phyloP scores from a whole-genome alignment of 23 tunicate species.

The Phallusia fumigata region DNA sequence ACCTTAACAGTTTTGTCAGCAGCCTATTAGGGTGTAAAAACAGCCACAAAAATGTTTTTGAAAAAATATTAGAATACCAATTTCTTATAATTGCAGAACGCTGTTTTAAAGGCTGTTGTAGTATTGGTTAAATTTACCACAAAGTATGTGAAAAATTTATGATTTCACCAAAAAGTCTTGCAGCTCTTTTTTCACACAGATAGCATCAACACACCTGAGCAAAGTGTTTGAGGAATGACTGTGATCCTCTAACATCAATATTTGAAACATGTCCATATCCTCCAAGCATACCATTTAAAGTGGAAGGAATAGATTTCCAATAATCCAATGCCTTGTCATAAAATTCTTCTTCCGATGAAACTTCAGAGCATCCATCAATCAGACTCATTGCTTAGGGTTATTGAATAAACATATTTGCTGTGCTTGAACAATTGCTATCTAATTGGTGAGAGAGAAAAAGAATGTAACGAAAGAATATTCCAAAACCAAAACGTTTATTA shows the following conservation, averaged over 20 bases:
- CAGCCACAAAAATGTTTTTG: too few relatives aligned
- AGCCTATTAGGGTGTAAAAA: too few relatives aligned
- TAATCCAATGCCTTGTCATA: conserved; percentile 78
- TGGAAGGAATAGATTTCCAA: conserved; percentile 77
- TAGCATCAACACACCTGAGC: conserved; percentile 19
- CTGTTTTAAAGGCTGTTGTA: too few relatives aligned
- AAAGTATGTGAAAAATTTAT: too few relatives aligned
- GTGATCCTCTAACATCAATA: conserved; percentile 55
- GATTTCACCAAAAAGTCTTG: background rate
- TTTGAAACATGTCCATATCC: conserved; percentile 64
- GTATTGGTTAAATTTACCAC: too few relatives aligned
- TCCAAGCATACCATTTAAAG: conserved; percentile 84
- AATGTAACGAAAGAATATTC: too few relatives aligned
- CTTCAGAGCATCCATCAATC: conserved; percentile 59
- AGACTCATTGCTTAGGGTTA: conserved; percentile 42
- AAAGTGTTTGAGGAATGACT: conserved; percentile 53
- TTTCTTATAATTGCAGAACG: too few relatives aligned
- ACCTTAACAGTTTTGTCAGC: background rate
- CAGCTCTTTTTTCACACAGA: background rate
- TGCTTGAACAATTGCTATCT: too few relatives aligned
- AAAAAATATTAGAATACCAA: too few relatives aligned
- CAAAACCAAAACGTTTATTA: too few relatives aligned
- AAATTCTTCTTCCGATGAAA: conserved; percentile 51
- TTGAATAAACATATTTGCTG: too few relatives aligned
- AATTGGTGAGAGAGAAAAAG: too few relatives aligned